Percentiles rank a stretch among this genome's conserved stretches.
These are phyloP conservation scores for Ostrea denselamellosa DNA, from an alignment of 1,140 invertebrate species.

Conservation along the genomic window DNA sequence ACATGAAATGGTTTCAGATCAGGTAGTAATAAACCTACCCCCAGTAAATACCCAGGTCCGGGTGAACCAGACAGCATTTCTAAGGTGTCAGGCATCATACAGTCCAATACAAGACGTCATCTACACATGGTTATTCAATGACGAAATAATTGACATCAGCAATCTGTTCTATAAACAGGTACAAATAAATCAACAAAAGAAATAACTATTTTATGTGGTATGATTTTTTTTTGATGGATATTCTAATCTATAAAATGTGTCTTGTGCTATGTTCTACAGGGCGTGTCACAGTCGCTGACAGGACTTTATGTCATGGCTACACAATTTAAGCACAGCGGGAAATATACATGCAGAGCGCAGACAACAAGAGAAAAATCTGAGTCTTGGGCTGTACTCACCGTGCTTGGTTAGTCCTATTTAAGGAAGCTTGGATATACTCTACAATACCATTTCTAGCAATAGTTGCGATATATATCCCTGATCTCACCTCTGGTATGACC, in stretches of 20 bases:
- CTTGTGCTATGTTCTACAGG: constrained; percentile 54
- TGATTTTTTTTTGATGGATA: too few relatives aligned
- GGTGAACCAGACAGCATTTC: constrained; percentile 69
- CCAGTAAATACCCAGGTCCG: constrained; percentile 48
- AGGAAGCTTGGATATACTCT: too few relatives aligned
- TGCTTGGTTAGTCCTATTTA: constrained; percentile 85
- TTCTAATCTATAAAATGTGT: neutral
- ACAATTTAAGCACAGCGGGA: constrained; percentile 66
- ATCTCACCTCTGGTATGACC: too few relatives aligned
- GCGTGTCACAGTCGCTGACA: constrained; percentile 7
- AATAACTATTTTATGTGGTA: neutral
- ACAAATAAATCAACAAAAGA: neutral
- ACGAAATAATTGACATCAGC: constrained; percentile 54
- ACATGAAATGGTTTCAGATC: constrained; percentile 51
- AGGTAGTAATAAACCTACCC: constrained; percentile 56
- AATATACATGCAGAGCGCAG: constrained; percentile 86
- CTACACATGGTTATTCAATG: constrained; percentile 69
- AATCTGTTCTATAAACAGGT: constrained; percentile 62
- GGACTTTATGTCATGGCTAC: constrained; percentile 61
- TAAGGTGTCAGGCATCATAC: constrained; percentile 64
- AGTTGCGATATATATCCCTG: neutral
- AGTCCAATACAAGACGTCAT: constrained; percentile 55
- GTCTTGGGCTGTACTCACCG: constrained; percentile 89
- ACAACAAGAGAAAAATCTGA: constrained; percentile 89
- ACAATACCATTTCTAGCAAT: too few relatives aligned